phyloP scores from a whole-genome alignment of 2,113 vertebrate species.

The Sinocyclocheilus grahami region DNA sequence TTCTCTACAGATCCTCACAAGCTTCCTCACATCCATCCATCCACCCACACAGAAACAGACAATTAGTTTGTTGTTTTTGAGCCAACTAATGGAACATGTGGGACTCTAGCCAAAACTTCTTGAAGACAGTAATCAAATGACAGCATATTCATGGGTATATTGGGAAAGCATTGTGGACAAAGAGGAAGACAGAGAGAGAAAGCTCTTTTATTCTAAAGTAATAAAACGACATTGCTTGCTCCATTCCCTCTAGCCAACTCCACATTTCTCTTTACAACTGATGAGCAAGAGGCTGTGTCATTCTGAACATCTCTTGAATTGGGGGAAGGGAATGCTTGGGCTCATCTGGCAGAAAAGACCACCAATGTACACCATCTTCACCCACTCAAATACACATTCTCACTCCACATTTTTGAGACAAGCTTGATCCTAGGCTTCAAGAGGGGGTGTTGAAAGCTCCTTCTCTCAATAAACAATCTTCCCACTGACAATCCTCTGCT shows the following conservation, averaged over 20 bases:
- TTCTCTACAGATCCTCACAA: conserved; percentile 14
- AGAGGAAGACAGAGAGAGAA: conserved; percentile 28
- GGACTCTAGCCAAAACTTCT: conserved; percentile 6
- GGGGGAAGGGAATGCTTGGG: conserved; percentile 12
- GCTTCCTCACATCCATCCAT: conserved; percentile 14
- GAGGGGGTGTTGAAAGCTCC: conserved; percentile 25
- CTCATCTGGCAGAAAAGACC: conserved; percentile 12
- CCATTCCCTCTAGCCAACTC: conserved; percentile 16
- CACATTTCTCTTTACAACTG: neutral
- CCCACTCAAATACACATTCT: conserved; percentile 29
- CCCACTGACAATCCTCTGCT: neutral
- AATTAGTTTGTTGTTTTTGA: conserved; percentile 32
- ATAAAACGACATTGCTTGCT: conserved; percentile 62
- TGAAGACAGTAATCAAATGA: conserved; percentile 42
- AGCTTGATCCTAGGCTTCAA: conserved; percentile 23
- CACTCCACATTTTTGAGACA: neutral
- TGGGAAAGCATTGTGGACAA: conserved; percentile 55
- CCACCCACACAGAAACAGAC: conserved; percentile 40
- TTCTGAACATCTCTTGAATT: neutral
- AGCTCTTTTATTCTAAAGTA: conserved; percentile 49
- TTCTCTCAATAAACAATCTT: conserved; percentile 40
- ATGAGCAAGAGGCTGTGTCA: conserved; percentile 6
- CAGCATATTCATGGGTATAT: conserved; percentile 52
- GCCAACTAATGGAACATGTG: conserved; percentile 30
- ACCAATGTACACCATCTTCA: conserved; percentile 2